These are phyloP conservation scores for Anguilla anguilla DNA, from an alignment of 2,797 vertebrate genomes.

Conservation along the genomic window DNA sequence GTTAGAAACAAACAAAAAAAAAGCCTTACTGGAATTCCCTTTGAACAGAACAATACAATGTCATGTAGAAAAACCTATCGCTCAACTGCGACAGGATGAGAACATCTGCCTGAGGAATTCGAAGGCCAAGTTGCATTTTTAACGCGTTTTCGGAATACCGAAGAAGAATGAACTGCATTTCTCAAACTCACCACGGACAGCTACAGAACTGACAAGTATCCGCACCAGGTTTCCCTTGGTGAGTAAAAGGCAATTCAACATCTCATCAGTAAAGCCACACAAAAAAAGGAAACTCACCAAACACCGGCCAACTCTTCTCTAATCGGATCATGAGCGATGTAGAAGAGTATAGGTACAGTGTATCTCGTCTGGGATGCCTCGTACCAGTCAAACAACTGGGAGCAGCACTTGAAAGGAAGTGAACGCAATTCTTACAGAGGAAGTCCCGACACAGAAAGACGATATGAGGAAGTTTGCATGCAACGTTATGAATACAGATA, in stretches of 20 bases:
- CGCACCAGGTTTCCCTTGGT: neutral
- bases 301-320: conserved; percentile 21
- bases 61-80: neutral
- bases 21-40: neutral
- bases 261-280: neutral
- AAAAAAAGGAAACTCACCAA: conserved; percentile 25
- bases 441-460: conserved; percentile 55
- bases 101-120: neutral
- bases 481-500: conserved; percentile 18
- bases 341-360: too few relatives aligned
- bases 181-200: neutral
- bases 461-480: conserved; percentile 55
- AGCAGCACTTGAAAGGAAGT: conserved; percentile 49
- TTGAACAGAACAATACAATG: neutral
- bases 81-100: neutral
- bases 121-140: neutral
- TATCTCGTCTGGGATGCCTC: conserved; percentile 14
- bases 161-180: neutral
- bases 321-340: conserved; percentile 12
- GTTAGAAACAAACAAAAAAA: neutral
- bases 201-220: neutral
- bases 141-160: neutral
- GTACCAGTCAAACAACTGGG: conserved; percentile 16
- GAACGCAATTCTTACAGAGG: conserved; percentile 49
- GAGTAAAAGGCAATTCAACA: neutral